phyloP scores from a whole-genome alignment of 2,888 invertebrate genomes.

The Eristalis tenax region DNA sequence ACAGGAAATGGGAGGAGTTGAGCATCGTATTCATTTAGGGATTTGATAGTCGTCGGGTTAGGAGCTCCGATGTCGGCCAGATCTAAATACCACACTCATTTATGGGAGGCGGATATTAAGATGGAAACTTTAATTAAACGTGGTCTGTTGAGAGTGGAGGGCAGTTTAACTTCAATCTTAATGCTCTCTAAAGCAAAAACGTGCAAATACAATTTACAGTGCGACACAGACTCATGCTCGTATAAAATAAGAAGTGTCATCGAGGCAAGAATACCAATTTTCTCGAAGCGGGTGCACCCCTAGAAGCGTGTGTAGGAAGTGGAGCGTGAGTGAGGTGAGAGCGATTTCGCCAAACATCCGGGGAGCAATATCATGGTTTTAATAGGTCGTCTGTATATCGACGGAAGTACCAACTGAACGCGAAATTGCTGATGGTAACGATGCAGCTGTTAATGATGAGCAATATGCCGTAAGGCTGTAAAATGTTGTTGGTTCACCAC shows the following conservation, averaged over 20 bases:
- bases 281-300: background rate
- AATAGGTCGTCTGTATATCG: background rate
- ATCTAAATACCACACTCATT: background rate
- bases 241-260: background rate
- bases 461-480: background rate
- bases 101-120: background rate
- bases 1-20: background rate
- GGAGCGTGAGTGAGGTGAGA: background rate
- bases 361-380: background rate
- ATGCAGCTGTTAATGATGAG: background rate
- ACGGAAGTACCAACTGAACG: background rate
- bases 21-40: background rate
- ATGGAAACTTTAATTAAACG: background rate
- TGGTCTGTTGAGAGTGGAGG: background rate
- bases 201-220: background rate
- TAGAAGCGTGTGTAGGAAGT: background rate
- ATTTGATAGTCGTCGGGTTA: background rate
- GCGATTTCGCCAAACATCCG: background rate
- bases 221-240: background rate
- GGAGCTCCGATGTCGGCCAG: too few species aligned
- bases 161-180: background rate
- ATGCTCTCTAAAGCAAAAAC: background rate
- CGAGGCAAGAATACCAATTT: background rate
- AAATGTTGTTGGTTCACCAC: background rate
- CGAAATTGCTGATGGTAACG: background rate